Evolutionary conservation across 2,113 vertebrate species (phyloP).

Genomic region (Rhea americana): DNA sequence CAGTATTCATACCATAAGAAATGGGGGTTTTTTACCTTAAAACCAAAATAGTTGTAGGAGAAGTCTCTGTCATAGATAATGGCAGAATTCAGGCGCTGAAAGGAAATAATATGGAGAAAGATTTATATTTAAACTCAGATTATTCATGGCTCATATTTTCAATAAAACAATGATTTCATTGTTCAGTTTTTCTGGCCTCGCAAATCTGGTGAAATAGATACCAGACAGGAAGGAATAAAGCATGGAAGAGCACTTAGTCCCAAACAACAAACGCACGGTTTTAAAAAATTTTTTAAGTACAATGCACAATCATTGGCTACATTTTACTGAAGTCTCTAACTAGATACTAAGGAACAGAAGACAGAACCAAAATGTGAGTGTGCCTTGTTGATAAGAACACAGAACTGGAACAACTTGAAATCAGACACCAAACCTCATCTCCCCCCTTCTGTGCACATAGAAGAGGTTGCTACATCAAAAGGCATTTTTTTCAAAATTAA

Average conservation of each 20-base stretch:
- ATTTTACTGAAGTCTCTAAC: not conserved
- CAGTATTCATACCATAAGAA: not conserved
- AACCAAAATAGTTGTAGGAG: constrained; percentile 98
- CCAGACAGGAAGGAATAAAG: not conserved
- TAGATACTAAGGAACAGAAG: not conserved
- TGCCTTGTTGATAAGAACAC: rapidly evolving
- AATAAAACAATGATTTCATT: rapidly evolving
- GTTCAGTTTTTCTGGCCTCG: not conserved
- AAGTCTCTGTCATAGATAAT: constrained; percentile 97
- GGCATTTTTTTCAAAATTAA: not conserved
- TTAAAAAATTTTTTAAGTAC: not conserved
- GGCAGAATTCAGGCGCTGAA: constrained; percentile 93
- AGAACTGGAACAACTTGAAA: not conserved
- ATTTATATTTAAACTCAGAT: not conserved
- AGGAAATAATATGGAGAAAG: not conserved
- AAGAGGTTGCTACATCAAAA: not conserved
- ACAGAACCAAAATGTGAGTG: rapidly evolving
- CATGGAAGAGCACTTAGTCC: not conserved
- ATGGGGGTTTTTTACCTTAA: constrained; percentile 83
- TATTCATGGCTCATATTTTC: not conserved
- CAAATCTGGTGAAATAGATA: not conserved
- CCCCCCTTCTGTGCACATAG: not conserved
- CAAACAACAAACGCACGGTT: not conserved
- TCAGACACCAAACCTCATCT: not conserved
- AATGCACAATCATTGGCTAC: not conserved